A percentile compares a stretch with the other conserved stretches of the same genome.
Conservation (phyloP, 2,888 invertebrate species). For the Omphaloscelis lunosa region DNA sequence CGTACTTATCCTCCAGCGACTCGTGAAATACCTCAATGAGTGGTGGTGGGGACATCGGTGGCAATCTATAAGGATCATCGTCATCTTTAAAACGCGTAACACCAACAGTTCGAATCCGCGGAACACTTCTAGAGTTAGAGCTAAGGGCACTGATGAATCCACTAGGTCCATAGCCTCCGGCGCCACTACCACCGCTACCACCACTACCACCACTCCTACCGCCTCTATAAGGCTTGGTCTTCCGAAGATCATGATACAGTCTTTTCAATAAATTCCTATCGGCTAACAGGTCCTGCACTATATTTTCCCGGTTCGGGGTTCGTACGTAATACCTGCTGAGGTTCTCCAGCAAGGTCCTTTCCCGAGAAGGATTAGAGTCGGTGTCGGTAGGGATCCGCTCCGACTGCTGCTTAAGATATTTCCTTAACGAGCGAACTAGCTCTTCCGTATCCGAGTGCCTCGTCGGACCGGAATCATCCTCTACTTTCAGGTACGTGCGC, state of each 20-base stretch:
- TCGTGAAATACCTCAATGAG: constrained; percentile 93
- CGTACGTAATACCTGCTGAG: constrained; percentile 93
- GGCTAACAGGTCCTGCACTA: constrained; percentile 93
- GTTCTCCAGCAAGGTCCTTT: constrained; percentile 92
- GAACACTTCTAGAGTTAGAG: constrained; percentile 73
- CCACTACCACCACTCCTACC: constrained; percentile 82
- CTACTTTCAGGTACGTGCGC: constrained; percentile 92
- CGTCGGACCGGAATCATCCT: constrained; percentile 88
- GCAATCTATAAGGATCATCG: constrained; percentile 79
- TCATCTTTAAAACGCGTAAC: constrained; percentile 76
- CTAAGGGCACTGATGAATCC: constrained; percentile 85
- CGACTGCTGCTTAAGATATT: constrained; percentile 88
- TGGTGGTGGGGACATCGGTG: constrained; percentile 91
- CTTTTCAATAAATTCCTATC: constrained; percentile 94
- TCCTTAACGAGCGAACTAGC: constrained; percentile 92
- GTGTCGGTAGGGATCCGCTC: constrained; percentile 79
- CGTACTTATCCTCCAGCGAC: constrained; percentile 89
- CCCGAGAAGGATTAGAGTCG: constrained; percentile 80
- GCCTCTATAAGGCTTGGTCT: constrained; percentile 90
- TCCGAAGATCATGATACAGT: constrained; percentile 93
- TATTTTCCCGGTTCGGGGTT: constrained; percentile 92
- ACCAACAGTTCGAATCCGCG: constrained; percentile 77
- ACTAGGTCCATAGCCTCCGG: constrained; percentile 77
- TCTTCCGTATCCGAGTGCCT: constrained; percentile 91
- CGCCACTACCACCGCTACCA: constrained; percentile 85